These are phyloP conservation scores for Trachurus trachurus DNA, from an alignment of 2,797 vertebrate genomes.

Conservation along the genomic window DNA sequence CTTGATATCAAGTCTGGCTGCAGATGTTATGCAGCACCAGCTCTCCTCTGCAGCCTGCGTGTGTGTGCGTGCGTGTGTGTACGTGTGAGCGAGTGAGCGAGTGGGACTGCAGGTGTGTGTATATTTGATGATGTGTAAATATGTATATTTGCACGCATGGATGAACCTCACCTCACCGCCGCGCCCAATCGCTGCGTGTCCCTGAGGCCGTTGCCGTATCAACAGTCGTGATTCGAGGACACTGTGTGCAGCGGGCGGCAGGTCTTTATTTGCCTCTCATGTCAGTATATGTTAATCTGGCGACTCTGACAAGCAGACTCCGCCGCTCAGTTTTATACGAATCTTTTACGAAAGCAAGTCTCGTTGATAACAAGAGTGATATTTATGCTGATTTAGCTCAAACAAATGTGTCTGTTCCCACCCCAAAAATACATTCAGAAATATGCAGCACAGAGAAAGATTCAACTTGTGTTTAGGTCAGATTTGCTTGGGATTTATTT, in stretches of 20 bases:
- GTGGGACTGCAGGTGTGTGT: constrained; percentile 21
- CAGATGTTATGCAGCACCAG: constrained; percentile 24
- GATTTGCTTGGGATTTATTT: not conserved
- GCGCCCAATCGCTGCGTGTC: constrained; percentile 37
- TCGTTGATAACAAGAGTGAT: not conserved
- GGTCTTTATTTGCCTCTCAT: constrained; percentile 54
- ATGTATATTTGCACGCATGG: constrained; percentile 56
- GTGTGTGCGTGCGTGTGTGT: not conserved
- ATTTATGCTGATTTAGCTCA: not conserved
- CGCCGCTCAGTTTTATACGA: not conserved
- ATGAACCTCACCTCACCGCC: constrained; percentile 51
- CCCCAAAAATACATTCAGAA: not conserved
- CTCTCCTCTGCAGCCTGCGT: not conserved
- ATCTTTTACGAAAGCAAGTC: not conserved
- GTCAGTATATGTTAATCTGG: constrained; percentile 38
- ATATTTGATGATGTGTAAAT: constrained; percentile 47
- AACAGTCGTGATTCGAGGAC: constrained; percentile 46
- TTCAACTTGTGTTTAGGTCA: not conserved
- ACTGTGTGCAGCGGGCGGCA: constrained; percentile 20
- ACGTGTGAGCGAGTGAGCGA: no score
- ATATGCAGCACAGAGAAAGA: not conserved
- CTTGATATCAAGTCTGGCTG: constrained; percentile 19
- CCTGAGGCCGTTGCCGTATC: constrained; percentile 38
- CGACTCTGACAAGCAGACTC: constrained; percentile 16
- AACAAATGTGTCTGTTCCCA: constrained; percentile 4